phyloP scores from a whole-genome alignment of 35 echinoderm and acorn worm genomes.

The Anneissia japonica region DNA sequence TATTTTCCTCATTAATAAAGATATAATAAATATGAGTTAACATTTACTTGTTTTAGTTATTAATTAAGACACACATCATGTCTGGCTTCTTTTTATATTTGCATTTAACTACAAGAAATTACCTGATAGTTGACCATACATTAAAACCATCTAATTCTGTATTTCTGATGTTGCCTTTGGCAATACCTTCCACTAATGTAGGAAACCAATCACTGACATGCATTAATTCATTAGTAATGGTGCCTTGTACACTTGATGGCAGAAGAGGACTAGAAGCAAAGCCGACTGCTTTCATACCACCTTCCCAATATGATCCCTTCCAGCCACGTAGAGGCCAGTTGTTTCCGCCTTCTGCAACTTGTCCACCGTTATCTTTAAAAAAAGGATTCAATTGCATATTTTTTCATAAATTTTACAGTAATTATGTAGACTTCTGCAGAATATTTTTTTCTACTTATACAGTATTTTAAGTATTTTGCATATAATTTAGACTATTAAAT shows the following conservation, averaged over 20 bases:
- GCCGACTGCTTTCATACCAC: conserved; percentile 48
- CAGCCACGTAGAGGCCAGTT: conserved; percentile 73
- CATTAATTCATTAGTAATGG: conserved; percentile 42
- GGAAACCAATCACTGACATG: conserved; percentile 88
- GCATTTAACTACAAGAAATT: too few relatives aligned
- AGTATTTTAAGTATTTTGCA: too few relatives aligned
- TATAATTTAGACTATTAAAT: too few relatives aligned
- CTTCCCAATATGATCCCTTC: conserved; percentile 71
- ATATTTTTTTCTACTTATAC: too few relatives aligned
- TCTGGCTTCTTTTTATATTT: too few relatives aligned
- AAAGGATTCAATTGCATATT: too few relatives aligned
- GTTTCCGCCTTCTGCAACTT: conserved; percentile 35
- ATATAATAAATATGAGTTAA: too few relatives aligned
- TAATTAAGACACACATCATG: too few relatives aligned
- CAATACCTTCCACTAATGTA: conserved; percentile 61
- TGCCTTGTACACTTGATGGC: conserved; percentile 27
- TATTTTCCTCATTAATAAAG: too few relatives aligned
- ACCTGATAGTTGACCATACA: conserved; percentile 45
- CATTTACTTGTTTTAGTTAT: too few relatives aligned
- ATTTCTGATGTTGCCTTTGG: conserved; percentile 14
- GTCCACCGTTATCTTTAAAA: conserved; percentile 62
- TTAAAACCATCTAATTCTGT: conserved; percentile 62
- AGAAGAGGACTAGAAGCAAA: conserved; percentile 57
- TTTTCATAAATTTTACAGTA: too few relatives aligned
- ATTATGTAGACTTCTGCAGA: too few relatives aligned